Evolutionary conservation across 1,140 invertebrate genomes (phyloP), one percentile per base, ranked within the genome.

Genomic region (Drosophila cardini): DNA sequence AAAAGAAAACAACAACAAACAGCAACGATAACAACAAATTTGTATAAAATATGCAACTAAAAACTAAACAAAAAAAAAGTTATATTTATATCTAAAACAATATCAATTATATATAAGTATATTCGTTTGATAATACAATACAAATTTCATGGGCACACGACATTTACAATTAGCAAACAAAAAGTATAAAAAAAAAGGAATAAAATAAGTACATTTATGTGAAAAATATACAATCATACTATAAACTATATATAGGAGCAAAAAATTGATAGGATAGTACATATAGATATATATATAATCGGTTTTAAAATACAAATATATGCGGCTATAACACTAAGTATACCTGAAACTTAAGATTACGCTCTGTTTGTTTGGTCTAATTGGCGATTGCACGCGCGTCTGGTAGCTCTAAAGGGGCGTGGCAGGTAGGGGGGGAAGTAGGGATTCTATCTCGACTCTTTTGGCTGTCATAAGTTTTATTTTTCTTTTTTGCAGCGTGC

Each of bases 271-370:
- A 55, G 32, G 34, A 55, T 55, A 55, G 38, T 55, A 55, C 34
- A 55, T 55, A 53, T 9, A 36, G 10, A 40, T 55, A 38, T 57
- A 21, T 26, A 60, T 38, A 55, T 55, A 55, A 32, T 52, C 48
- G 42, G 10, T 13, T 60, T 32, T 60, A 45, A 15, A 16, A 21
- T 45, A 26, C 21, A 43, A 40, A 21, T 53, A 36, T 30, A 53
- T 18, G 9, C 2, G 21, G 21, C 21, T 55, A 42, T 57, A 55
- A 42, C 52, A 52, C 48, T 69, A 56, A 36, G 65, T 80, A 77
- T 60, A 86, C 75, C 83, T 82, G 83, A 87, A 78, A 68, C 82
- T 86, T 87, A 86, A 87, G 52, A 76, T 82, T 82, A 86, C 83
- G 82, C 76, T 86, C 79, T 85, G 73, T 55, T 85, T 82, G 79